These are phyloP conservation scores for Adelphocoris suturalis DNA, from an alignment of 2,888 invertebrate species.

Conservation along the genomic window DNA sequence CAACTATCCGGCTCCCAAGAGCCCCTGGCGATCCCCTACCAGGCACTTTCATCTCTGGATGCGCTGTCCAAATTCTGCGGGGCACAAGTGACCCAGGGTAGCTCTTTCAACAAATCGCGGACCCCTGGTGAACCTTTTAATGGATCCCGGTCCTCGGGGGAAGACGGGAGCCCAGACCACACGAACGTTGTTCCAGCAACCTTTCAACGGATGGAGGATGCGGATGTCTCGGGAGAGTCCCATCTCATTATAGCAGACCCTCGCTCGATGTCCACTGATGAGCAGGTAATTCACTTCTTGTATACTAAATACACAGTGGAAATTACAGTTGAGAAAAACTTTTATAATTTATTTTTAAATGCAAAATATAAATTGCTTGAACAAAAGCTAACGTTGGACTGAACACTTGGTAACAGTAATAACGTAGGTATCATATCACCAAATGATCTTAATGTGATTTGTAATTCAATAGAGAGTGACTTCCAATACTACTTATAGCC, in stretches of 20 bases:
- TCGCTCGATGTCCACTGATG: background rate
- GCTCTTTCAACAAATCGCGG: background rate
- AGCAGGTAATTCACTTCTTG: constrained; percentile 34
- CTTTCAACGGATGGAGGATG: background rate
- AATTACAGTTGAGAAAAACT: no score
- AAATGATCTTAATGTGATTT: no score
- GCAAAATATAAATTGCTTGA: no score
- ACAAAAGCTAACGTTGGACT: no score
- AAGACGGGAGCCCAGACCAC: background rate
- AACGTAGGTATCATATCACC: no score
- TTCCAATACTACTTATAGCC: no score
- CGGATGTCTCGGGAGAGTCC: background rate
- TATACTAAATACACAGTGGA: no score
- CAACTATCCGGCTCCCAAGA: background rate
- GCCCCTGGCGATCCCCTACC: background rate
- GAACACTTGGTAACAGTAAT: no score
- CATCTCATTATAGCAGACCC: background rate
- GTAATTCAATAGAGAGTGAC: no score
- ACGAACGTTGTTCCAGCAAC: background rate
- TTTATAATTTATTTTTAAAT: no score
- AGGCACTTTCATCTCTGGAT: background rate
- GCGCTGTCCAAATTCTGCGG: constrained; percentile 46
- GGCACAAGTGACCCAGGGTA: background rate
- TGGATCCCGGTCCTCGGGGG: background rate
- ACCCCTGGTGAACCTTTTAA: background rate